phyloP scores from a whole-genome alignment of 2,113 vertebrate species.

The Bubo scandiacus region DNA sequence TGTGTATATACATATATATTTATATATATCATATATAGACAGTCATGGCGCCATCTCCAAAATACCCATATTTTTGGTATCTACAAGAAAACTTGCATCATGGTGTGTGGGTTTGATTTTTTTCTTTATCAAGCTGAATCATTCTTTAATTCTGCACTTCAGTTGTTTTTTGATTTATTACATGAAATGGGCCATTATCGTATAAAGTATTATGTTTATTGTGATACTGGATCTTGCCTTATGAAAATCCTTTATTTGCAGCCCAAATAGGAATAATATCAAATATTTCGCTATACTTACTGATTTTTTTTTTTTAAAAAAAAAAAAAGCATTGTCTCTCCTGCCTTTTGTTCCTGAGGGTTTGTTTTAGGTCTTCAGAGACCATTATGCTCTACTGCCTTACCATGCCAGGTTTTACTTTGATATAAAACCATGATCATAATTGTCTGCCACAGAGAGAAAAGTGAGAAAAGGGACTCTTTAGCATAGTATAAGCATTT shows the following conservation, averaged over 20 bases:
- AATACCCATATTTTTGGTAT: constrained; percentile 24
- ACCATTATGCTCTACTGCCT: not conserved
- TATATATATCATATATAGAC: not conserved
- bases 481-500: not conserved
- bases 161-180: constrained; percentile 48
- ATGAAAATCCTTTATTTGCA: not conserved
- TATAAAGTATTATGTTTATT: not conserved
- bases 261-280: not conserved
- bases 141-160: constrained; percentile 24
- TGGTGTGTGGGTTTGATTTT: not conserved
- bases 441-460: not conserved
- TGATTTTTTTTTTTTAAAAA: not conserved
- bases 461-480: not conserved
- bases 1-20: not conserved
- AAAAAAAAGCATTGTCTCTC: not conserved
- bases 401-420: not conserved
- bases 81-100: not conserved
- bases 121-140: not conserved
- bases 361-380: not conserved
- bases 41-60: constrained; percentile 25
- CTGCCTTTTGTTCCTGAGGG: not conserved
- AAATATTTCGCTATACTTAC: not conserved
- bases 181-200: constrained; percentile 7
- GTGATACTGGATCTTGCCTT: not conserved
- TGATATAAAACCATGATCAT: not conserved